Evolutionary conservation across 2,888 invertebrate genomes (phyloP).

Genomic region (Agrotis exclamationis): DNA sequence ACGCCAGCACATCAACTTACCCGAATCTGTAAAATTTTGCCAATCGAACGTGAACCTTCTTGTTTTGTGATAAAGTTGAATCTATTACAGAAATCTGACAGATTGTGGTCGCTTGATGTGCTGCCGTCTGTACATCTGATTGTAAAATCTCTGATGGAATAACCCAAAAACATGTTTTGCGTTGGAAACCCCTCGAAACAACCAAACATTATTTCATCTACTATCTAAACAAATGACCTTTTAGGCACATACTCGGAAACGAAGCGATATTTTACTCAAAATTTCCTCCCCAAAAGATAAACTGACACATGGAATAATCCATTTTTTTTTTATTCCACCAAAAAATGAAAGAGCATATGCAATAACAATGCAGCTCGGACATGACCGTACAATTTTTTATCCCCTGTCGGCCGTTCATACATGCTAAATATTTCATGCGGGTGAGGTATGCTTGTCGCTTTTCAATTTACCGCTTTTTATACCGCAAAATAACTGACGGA

Average conservation of each 20-base stretch:
- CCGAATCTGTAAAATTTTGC: no score
- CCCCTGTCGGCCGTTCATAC: conserved; percentile 22
- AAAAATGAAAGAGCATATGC: conserved; percentile 16
- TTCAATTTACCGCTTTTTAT: conserved; percentile 40
- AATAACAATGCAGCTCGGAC: conserved; percentile 44
- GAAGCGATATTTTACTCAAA: background rate
- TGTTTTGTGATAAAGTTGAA: no score
- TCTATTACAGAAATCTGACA: no score
- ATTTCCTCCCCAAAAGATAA: background rate
- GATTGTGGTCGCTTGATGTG: no score
- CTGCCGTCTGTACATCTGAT: no score
- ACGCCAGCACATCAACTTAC: no score
- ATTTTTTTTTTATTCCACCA: background rate
- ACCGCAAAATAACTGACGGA: conserved; percentile 1
- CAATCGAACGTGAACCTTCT: no score
- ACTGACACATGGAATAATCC: conserved; percentile 1
- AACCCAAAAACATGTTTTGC: no score
- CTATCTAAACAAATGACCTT: no score
- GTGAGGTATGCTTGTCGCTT: conserved; percentile 33
- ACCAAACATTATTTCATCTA: background rate
- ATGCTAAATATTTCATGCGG: conserved; percentile 44
- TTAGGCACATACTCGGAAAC: background rate
- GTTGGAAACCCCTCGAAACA: no score
- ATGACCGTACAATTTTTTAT: conserved; percentile 27
- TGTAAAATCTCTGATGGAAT: no score